Evolutionary conservation across 2,113 vertebrate genomes (phyloP).

Genomic region (Gallinago media): DNA sequence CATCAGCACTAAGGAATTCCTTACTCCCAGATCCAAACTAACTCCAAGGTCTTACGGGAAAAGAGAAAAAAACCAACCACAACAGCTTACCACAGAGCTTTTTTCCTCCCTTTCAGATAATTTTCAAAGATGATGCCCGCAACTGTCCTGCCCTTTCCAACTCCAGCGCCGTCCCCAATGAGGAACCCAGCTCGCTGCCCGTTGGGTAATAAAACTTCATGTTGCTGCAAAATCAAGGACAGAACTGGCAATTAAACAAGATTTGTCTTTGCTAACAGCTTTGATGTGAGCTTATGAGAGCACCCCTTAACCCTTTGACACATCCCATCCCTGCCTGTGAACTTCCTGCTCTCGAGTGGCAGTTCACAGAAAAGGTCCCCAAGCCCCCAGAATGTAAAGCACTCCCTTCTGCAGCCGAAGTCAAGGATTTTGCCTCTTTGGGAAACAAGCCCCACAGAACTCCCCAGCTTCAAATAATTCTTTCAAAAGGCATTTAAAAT

Average conservation of each 20-base stretch:
- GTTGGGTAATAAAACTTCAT: constrained; percentile 92
- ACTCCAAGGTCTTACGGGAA: not conserved
- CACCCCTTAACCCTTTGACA: not conserved
- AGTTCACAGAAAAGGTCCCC: not conserved
- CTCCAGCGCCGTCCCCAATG: constrained; percentile 94
- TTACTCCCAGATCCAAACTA: constrained; percentile 21
- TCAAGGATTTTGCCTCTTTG: not conserved
- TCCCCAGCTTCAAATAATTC: rapidly evolving
- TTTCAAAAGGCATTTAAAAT: not conserved
- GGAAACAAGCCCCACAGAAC: not conserved
- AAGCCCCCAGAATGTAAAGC: not conserved
- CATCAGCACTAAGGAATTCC: constrained; percentile 61
- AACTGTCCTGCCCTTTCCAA: constrained; percentile 95
- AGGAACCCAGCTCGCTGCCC: constrained; percentile 95
- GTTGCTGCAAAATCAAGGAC: constrained; percentile 83
- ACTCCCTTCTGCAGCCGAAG: not conserved
- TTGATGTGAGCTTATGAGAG: not conserved
- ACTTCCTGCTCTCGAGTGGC: not conserved
- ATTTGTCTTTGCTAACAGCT: not conserved
- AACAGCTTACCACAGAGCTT: constrained; percentile 89
- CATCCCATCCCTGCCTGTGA: rapidly evolving
- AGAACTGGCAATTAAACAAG: not conserved
- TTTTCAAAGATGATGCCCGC: constrained; percentile 97
- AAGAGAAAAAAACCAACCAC: not conserved
- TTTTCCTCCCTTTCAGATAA: constrained; percentile 90